Evolutionary conservation across 2,888 invertebrate genomes (phyloP).

Genomic region (Parnassius orleans): DNA sequence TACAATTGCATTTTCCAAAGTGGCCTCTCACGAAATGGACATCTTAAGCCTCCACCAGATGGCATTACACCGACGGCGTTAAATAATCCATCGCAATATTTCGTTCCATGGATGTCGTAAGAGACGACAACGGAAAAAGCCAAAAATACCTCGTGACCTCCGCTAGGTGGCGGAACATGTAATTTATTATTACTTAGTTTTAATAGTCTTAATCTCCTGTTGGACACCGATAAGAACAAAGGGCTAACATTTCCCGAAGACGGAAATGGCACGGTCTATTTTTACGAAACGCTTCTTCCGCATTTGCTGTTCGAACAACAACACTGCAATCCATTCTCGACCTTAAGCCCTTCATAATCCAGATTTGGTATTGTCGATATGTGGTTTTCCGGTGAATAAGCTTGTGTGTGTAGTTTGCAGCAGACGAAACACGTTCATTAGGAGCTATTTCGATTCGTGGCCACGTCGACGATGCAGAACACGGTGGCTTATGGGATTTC

Average conservation of each 20-base stretch:
- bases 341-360: conserved; percentile 46
- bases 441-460: conserved; percentile 57
- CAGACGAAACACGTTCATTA: conserved; percentile 53
- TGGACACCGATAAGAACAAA: conserved; percentile 58
- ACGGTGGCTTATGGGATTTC: conserved; percentile 44
- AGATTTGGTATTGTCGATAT: conserved; percentile 28
- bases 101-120: too few species aligned
- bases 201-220: conserved; percentile 41
- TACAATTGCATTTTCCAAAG: too few species aligned
- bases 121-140: too few species aligned
- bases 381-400: conserved; percentile 21
- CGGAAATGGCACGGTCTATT: conserved; percentile 74
- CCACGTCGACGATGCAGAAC: conserved; percentile 50
- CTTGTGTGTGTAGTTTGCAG: conserved; percentile 23
- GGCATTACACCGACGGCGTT: too few species aligned
- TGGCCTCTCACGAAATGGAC: too few species aligned
- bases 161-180: too few species aligned
- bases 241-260: conserved; percentile 63
- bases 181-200: conserved; percentile 29
- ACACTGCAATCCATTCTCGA: conserved; percentile 47
- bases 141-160: too few species aligned
- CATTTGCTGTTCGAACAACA: conserved; percentile 42
- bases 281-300: conserved; percentile 63
- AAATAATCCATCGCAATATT: too few species aligned
- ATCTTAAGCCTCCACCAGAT: too few species aligned